These are phyloP conservation scores for Bombus breviceps DNA, from an alignment of 1,140 invertebrate genomes.

Conservation along the genomic window DNA sequence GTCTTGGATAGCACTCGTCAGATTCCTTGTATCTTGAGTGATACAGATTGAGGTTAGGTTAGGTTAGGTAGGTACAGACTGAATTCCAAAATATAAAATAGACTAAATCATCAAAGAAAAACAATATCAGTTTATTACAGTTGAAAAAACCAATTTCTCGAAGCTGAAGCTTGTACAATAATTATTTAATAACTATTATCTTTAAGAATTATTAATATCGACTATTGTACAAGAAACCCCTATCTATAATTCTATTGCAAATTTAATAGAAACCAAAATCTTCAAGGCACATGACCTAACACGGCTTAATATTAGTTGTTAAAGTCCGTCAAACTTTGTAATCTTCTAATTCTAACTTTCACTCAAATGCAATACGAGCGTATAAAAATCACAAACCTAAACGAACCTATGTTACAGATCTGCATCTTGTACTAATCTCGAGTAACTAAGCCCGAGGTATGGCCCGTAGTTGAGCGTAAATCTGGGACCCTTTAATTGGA, in stretches of 20 bases:
- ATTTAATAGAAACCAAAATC: too few relatives aligned
- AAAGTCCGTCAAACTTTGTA: too few relatives aligned
- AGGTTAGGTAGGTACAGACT: background rate
- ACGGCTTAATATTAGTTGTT: too few relatives aligned
- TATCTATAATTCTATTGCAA: background rate
- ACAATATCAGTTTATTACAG: background rate
- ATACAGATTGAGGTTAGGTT: background rate
- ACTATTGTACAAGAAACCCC: background rate
- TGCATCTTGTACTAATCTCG: background rate
- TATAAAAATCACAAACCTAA: background rate
- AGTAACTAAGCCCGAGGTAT: background rate
- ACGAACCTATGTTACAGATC: too few relatives aligned
- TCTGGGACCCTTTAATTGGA: constrained; percentile 30
- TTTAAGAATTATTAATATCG: background rate
- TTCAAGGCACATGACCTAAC: too few relatives aligned
- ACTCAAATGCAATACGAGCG: background rate
- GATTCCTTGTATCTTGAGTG: background rate
- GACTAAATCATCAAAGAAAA: background rate
- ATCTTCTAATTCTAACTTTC: background rate
- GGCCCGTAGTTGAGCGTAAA: background rate
- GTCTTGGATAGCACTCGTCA: background rate
- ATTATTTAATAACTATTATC: background rate
- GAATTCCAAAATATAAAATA: background rate
- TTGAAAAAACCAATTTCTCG: background rate
- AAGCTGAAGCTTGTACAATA: background rate